Conservation (phyloP, 2,888 invertebrate species). For the Agrotis clavis region DNA sequence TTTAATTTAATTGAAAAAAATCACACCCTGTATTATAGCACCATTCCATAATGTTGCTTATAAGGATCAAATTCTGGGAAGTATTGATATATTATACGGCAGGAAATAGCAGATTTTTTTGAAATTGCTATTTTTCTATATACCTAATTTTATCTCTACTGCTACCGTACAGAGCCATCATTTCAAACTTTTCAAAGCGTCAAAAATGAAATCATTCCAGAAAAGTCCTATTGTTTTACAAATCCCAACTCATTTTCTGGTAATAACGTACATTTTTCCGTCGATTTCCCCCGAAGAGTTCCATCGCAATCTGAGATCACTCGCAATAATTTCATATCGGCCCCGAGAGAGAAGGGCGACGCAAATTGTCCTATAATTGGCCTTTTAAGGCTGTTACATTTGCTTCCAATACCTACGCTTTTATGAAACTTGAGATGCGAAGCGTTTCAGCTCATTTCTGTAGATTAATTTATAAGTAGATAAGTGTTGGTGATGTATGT, state of each 20-base stretch:
- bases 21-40: too few species aligned
- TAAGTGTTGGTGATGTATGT: constrained; percentile 27
- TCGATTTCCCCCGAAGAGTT: constrained; percentile 72
- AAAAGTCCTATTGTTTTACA: constrained; percentile 21
- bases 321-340: constrained; percentile 84
- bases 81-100: too few species aligned
- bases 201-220: neutral
- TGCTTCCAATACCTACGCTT: constrained; percentile 80
- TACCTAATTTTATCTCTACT: too few species aligned
- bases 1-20: too few species aligned
- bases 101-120: too few species aligned
- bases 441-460: constrained; percentile 28
- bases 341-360: constrained; percentile 73
- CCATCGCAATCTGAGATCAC: constrained; percentile 74
- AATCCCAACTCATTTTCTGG: constrained; percentile 26
- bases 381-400: constrained; percentile 86
- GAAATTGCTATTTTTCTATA: too few species aligned
- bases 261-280: constrained; percentile 65
- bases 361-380: constrained; percentile 89
- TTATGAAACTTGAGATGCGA: constrained; percentile 78
- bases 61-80: too few species aligned
- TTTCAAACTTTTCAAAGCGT: neutral
- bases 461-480: constrained; percentile 25
- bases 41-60: too few species aligned
- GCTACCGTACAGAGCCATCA: too few species aligned